A percentile compares a stretch with the other conserved stretches of the same genome.
Conservation (phyloP, 2,797 vertebrate genomes). For the Rachycentron canadum region DNA sequence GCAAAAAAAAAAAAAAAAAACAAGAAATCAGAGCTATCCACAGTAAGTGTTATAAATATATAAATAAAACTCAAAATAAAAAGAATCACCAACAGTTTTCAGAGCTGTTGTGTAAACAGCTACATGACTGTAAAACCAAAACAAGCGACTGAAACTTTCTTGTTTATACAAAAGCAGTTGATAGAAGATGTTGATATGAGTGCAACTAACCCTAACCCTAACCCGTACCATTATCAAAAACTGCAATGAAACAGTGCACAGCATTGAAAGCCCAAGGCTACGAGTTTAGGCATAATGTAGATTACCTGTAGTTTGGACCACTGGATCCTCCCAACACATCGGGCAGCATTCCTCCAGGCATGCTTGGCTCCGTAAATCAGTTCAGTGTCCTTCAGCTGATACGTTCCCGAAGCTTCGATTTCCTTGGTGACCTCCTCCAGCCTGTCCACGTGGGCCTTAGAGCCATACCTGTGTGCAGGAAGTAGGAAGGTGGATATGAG, state of each 20-base stretch:
- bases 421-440: slow-evolving; percentile 96
- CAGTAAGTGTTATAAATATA: not conserved
- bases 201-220: not conserved
- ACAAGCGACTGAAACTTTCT: not conserved
- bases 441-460: slow-evolving; percentile 94
- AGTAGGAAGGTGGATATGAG: not conserved
- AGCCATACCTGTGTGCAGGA: slow-evolving; percentile 86
- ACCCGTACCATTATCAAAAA: not conserved
- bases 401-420: slow-evolving; percentile 91
- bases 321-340: slow-evolving; percentile 97
- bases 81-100: too few species aligned
- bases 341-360: slow-evolving; percentile 95
- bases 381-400: slow-evolving; percentile 96
- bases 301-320: slow-evolving; percentile 98
- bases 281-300: not conserved
- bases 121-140: not conserved
- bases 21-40: not conserved
- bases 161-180: not conserved
- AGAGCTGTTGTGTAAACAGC: not conserved
- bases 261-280: not conserved
- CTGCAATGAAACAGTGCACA: not conserved
- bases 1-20: not conserved
- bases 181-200: not conserved
- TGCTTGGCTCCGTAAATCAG: slow-evolving; percentile 98
- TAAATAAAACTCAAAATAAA: not conserved